Percentiles rank a stretch among this genome's conserved stretches.
Conservation (phyloP, 2,797 vertebrate species). For the Muscicapa comitata region DNA sequence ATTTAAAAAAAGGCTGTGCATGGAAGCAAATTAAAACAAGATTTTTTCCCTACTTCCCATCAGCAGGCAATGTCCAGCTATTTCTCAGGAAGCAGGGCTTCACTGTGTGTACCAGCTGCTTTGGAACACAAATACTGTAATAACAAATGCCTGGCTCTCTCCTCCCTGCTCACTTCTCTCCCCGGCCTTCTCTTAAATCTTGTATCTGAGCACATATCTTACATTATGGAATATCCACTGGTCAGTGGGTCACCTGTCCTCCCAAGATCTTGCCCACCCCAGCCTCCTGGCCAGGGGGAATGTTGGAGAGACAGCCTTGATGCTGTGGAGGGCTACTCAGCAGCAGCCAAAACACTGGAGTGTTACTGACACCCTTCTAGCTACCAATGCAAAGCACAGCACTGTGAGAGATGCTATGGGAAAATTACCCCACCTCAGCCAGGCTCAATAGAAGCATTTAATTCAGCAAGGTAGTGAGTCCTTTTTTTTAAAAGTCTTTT, state of each 20-base stretch:
- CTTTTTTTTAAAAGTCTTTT: not conserved
- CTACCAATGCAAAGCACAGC: not conserved
- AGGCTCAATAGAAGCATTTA: not conserved
- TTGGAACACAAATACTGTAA: fast-evolving
- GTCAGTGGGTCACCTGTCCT: not conserved
- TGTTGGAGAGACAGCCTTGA: not conserved
- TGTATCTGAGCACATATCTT: not conserved
- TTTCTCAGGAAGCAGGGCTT: not conserved
- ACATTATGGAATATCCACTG: not conserved
- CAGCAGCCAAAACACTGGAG: not conserved
- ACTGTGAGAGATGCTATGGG: not conserved
- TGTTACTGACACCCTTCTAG: not conserved
- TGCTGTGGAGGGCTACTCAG: not conserved
- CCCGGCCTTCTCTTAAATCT: not conserved
- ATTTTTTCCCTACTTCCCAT: not conserved
- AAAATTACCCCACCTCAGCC: not conserved
- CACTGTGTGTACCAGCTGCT: not conserved
- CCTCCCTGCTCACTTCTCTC: not conserved
- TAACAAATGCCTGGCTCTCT: not conserved
- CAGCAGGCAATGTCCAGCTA: not conserved
- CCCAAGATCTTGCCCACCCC: not conserved
- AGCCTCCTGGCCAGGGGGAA: not conserved
- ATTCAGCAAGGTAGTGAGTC: not conserved
- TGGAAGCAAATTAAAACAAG: not conserved
- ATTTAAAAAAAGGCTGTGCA: not conserved